Base-by-base conservation (phyloP, 2,113 vertebrate genomes). In the Salvelinus namaycush region DNA sequence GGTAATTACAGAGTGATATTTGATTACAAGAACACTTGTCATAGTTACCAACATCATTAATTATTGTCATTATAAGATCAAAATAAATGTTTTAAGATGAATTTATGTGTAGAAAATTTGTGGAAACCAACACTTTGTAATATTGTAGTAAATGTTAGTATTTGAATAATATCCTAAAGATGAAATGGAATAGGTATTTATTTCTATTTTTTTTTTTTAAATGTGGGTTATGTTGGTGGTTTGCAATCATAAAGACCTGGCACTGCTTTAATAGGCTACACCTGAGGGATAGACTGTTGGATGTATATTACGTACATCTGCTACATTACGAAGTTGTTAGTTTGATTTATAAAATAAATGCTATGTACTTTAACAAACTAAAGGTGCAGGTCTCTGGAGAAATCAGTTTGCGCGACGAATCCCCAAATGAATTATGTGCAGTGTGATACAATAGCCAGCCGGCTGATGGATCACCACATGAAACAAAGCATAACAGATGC, bases 381-480 rank as follows among this genome's bases (percentile, higher is more conserved):
- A 72, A 67, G 62, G 49, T 51, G 39, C 12, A 68, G 16, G 49
- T 69, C 79, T 81, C 78, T 72, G 20, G 80, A 79, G 84, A 68
- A 69, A 77, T 73, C 68, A 79, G 73, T 20, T 62, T 65, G 13
- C 39, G 66, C 59, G 34, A 83, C 76, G 68, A 76, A 66, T 60
- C 60, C 73, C 83, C 14, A 73, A 69, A 84, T 83, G 78, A 76
- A 84, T 75, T 74, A 74, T 77, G 73, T 69, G 48, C 60, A 51
- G 73, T 76, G 74, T 54, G 54, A 77, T 69, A 69, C 65, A 68
- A 65, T 73, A 74, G 62, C 71, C 68, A 39, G 34, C 49, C 27
- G 60, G 31, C 26, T 72, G 73, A 84, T 73, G 67, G 74, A 83
- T 75, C 57, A 77, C 60, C 72, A 65, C 51, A 59, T 24, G 74